A percentile compares a stretch with the other conserved stretches of the same genome.
Conservation (phyloP, 2,888 invertebrate genomes). For the Epistrophe eligans region DNA sequence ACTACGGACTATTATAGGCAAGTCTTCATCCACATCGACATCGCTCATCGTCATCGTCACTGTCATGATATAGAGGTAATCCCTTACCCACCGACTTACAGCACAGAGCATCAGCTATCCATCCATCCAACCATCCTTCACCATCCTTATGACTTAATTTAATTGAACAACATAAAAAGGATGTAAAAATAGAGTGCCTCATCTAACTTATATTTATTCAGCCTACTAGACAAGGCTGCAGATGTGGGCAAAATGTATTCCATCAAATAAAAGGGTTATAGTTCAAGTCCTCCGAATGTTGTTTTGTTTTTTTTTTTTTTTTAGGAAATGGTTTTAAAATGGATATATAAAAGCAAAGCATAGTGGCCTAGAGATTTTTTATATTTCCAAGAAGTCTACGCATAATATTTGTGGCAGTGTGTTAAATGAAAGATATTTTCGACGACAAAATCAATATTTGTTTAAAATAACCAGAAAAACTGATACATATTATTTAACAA, state of each 20-base stretch:
- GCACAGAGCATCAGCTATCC: not conserved
- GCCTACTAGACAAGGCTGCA: constrained; percentile 22
- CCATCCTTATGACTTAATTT: constrained; percentile 65
- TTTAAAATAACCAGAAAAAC: too few relatives aligned
- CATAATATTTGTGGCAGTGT: not conserved
- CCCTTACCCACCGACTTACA: constrained; percentile 6
- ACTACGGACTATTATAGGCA: not conserved
- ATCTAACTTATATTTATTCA: constrained; percentile 34
- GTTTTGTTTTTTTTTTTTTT: not conserved
- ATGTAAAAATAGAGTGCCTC: constrained; percentile 70
- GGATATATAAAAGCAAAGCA: not conserved
- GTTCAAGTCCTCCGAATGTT: constrained; percentile 13
- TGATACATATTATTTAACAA: too few relatives aligned
- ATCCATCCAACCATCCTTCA: constrained; percentile 5
- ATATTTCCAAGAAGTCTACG: not conserved
- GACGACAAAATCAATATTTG: not conserved
- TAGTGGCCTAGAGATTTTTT: not conserved
- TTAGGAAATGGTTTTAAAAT: not conserved
- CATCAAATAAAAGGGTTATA: constrained; percentile 17
- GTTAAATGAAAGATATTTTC: not conserved
- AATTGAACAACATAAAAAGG: constrained; percentile 75
- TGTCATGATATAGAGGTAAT: constrained; percentile 2
- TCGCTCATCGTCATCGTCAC: constrained; percentile 43
- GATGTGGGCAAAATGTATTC: constrained; percentile 1
- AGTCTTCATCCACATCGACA: constrained; percentile 31